A percentile compares a stretch with the other conserved stretches of the same genome.
These are phyloP conservation scores for Rhyacophila evoluta DNA, from an alignment of 2,888 invertebrate species.

Conservation along the genomic window DNA sequence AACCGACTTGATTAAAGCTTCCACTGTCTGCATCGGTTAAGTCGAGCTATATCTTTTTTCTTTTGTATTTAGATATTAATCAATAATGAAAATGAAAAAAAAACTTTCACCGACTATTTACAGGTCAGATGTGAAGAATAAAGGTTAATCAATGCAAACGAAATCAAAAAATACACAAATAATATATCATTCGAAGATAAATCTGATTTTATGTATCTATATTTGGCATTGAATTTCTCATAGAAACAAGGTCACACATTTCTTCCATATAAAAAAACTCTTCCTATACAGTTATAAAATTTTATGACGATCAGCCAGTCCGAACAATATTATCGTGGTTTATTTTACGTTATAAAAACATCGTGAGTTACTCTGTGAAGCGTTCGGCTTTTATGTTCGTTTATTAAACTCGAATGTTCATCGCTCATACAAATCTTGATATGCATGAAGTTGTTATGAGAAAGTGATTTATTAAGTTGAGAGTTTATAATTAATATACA, in stretches of 20 bases:
- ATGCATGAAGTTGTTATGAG: not conserved
- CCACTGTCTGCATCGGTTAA: no score
- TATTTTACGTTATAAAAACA: not conserved
- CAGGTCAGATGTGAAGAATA: not conserved
- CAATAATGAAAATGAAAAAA: not conserved
- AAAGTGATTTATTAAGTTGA: conserved; percentile 18
- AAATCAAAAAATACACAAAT: not conserved
- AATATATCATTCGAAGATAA: not conserved
- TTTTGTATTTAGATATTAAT: no score
- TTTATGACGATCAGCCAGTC: not conserved
- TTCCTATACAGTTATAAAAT: not conserved
- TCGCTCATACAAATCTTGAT: not conserved
- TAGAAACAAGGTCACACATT: not conserved
- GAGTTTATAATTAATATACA: not conserved
- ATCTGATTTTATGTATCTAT: not conserved
- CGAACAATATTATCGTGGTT: not conserved
- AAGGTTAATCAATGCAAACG: not conserved
- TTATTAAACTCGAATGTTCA: not conserved
- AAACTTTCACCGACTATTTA: not conserved
- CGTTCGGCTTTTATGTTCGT: not conserved
- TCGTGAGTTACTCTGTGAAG: no score
- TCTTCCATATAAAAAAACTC: not conserved
- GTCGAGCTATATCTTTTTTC: no score
- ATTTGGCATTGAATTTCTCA: conserved; percentile 2
- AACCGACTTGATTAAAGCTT: no score